Conservation (phyloP, 2,888 invertebrate genomes). For the Didymodactylos carnosus region DNA sequence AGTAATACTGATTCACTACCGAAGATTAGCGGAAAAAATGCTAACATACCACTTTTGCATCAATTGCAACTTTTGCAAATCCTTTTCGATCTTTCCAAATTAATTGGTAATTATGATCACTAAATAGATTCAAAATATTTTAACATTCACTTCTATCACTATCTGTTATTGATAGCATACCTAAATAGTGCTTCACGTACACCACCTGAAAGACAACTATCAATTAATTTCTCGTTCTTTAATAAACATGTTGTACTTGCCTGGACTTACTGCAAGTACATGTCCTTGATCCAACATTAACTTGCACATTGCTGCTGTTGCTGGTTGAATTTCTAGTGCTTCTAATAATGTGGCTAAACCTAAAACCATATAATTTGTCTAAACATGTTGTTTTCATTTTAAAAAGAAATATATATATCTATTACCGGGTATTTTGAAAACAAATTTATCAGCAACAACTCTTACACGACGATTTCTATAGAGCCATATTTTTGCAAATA, state of each 20-base stretch:
- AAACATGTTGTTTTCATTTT: neutral
- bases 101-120: slow-evolving; percentile 65
- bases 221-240: neutral
- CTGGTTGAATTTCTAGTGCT: slow-evolving; percentile 70
- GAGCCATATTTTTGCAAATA: slow-evolving; percentile 59
- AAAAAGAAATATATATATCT: neutral
- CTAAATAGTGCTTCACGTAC: slow-evolving; percentile 62
- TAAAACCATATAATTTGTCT: slow-evolving; percentile 24
- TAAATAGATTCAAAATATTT: too few species aligned
- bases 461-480: slow-evolving; percentile 55
- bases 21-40: too few species aligned
- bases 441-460: slow-evolving; percentile 76
- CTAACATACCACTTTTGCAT: slow-evolving; percentile 70
- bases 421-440: slow-evolving; percentile 65
- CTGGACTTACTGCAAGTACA: slow-evolving; percentile 75
- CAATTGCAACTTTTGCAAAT: slow-evolving; percentile 82
- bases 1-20: too few species aligned
- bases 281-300: slow-evolving; percentile 70
- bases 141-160: too few species aligned
- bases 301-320: slow-evolving; percentile 72
- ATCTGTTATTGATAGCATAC: too few species aligned
- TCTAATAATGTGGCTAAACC: slow-evolving; percentile 70
- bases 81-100: slow-evolving; percentile 80
- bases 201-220: slow-evolving; percentile 23
- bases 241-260: too few species aligned